Conservation (phyloP, 2,113 vertebrate species). For the Proteles cristata region DNA sequence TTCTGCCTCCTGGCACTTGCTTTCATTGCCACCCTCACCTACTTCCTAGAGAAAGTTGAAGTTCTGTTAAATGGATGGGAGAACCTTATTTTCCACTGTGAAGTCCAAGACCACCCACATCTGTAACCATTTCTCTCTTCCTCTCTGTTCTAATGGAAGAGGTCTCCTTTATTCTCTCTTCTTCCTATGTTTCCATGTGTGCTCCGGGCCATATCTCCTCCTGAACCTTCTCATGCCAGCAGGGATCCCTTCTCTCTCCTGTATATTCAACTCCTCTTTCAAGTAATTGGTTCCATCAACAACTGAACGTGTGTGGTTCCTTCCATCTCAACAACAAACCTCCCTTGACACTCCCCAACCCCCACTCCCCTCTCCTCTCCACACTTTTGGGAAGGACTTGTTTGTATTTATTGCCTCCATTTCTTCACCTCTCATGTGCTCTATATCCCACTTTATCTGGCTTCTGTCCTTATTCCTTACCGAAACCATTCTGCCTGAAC, state of each 20-base stretch:
- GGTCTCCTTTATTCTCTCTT: background rate
- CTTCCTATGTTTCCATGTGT: background rate
- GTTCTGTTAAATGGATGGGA: background rate
- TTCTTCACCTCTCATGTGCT: background rate
- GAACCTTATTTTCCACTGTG: background rate
- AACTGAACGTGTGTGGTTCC: background rate
- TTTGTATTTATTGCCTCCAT: background rate
- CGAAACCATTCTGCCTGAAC: background rate
- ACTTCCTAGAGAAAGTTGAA: background rate
- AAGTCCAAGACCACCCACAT: background rate
- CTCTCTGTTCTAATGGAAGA: background rate
- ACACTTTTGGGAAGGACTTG: background rate
- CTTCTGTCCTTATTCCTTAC: background rate
- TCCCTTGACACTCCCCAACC: background rate
- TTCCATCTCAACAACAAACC: background rate
- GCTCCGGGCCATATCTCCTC: background rate
- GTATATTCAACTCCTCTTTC: background rate
- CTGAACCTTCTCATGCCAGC: background rate
- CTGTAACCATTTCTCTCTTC: background rate
- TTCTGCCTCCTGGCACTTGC: background rate
- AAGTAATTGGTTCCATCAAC: background rate
- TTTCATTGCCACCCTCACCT: background rate
- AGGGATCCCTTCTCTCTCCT: background rate
- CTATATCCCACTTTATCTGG: background rate
- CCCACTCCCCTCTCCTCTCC: background rate